Percentiles rank a stretch among this genome's conserved stretches.
phyloP scores from a whole-genome alignment of 2,888 invertebrate species.

The Drosophila sordidula region DNA sequence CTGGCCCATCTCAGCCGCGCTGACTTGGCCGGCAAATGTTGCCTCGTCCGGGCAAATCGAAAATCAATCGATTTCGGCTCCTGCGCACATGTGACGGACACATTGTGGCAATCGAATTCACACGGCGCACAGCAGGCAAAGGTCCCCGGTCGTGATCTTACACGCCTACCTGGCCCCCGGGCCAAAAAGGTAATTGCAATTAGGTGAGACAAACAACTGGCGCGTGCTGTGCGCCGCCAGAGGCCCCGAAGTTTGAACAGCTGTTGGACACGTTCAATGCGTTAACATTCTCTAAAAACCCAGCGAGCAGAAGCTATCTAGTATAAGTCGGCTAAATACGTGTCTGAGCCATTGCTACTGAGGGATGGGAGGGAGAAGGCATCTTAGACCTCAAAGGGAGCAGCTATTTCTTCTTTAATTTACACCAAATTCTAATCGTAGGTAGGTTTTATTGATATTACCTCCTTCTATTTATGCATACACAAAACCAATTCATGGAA shows the following conservation, averaged over 20 bases:
- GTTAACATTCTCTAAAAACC: constrained; percentile 31
- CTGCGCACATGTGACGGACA: constrained; percentile 37
- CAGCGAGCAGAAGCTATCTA: constrained; percentile 1
- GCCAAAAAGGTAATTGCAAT: constrained; percentile 33
- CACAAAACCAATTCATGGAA: too few species aligned
- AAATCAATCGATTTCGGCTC: constrained; percentile 48
- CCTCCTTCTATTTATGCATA: too few species aligned
- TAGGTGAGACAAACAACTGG: constrained; percentile 59
- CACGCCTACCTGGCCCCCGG: constrained; percentile 20
- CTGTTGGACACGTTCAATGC: constrained; percentile 56
- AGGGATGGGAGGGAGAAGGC: too few species aligned
- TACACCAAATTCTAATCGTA: too few species aligned
- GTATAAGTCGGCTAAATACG: too few species aligned
- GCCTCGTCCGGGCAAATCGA: constrained; percentile 15
- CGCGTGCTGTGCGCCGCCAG: constrained; percentile 64
- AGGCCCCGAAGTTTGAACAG: constrained; percentile 47
- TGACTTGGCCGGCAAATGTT: neutral
- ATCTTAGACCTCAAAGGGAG: too few species aligned
- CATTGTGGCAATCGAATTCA: constrained; percentile 22
- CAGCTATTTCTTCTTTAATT: too few species aligned
- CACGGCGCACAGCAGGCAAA: constrained; percentile 32
- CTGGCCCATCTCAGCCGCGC: constrained; percentile 16
- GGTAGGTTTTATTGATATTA: too few species aligned
- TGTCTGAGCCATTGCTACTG: too few species aligned
- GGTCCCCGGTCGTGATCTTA: neutral